Conservation (phyloP, 2,888 invertebrate genomes). For the Drosophila gaucha region DNA sequence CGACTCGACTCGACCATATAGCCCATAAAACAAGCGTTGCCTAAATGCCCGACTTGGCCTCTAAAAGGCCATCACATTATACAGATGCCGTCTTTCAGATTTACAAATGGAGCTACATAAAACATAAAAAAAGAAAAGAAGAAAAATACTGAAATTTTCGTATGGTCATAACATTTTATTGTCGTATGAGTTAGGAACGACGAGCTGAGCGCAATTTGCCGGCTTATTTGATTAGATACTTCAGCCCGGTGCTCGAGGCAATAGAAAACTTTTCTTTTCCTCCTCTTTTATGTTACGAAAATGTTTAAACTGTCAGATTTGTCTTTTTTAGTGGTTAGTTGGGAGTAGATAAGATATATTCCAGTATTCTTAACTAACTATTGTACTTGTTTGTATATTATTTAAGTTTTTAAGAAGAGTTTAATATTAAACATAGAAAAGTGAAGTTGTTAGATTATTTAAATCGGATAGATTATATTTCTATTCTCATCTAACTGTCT, state of each 20-base stretch:
- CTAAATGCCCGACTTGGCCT: conserved; percentile 59
- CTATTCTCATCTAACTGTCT: too few relatives aligned
- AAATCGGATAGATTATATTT: too few relatives aligned
- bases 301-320: neutral
- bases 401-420: too few relatives aligned
- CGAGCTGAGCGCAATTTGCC: conserved; percentile 50
- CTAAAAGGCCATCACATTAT: conserved; percentile 74
- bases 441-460: too few relatives aligned
- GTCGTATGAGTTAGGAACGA: conserved; percentile 38
- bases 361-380: neutral
- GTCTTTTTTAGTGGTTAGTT: neutral
- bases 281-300: neutral
- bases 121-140: conserved; percentile 17
- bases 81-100: conserved; percentile 66
- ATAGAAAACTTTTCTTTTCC: neutral
- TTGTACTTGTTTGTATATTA: neutral
- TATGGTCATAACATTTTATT: conserved; percentile 55
- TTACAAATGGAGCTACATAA: conserved; percentile 53
- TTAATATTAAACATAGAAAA: too few relatives aligned
- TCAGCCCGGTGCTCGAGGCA: neutral
- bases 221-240: conserved; percentile 63
- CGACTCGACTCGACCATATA: conserved; percentile 10
- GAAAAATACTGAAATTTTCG: conserved; percentile 38
- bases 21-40: conserved; percentile 58
- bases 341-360: neutral